Evolutionary conservation across 2,888 invertebrate species (phyloP).

Genomic region (Diarsia mendica): DNA sequence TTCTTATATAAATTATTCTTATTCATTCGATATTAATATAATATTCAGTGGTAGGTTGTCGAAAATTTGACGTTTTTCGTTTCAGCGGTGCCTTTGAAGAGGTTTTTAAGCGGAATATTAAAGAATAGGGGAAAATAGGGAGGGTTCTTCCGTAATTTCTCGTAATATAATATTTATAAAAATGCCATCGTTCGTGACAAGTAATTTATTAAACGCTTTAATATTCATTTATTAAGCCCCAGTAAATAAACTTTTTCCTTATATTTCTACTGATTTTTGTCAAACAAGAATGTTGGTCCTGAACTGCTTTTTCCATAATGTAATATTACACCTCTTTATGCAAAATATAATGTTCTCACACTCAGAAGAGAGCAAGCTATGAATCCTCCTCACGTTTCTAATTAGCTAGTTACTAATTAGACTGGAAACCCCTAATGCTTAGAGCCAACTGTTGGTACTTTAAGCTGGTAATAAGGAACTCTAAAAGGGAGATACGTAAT

Average conservation of each 20-base stretch:
- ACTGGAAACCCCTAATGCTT: neutral
- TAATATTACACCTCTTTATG: neutral
- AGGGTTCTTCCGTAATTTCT: neutral
- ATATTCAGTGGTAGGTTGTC: conserved; percentile 29
- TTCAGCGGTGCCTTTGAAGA: conserved; percentile 42
- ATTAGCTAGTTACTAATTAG: conserved; percentile 54
- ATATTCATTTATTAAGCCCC: conserved; percentile 2
- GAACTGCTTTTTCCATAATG: neutral
- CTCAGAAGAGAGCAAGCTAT: conserved; percentile 13
- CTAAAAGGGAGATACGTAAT: conserved; percentile 16
- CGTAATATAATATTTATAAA: conserved; percentile 21
- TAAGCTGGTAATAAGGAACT: conserved; percentile 23
- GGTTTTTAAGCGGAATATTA: conserved; percentile 49
- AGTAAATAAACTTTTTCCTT: neutral
- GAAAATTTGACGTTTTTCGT: conserved; percentile 14
- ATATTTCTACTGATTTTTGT: neutral
- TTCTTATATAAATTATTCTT: too few relatives aligned
- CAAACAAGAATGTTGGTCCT: too few relatives aligned
- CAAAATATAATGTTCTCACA: conserved; percentile 19
- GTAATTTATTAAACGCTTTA: conserved; percentile 13
- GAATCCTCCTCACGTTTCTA: conserved; percentile 44
- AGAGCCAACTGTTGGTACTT: conserved; percentile 20
- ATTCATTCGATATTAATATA: conserved; percentile 24
- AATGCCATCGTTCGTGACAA: conserved; percentile 18
- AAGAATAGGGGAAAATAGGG: conserved; percentile 30